Base-by-base conservation (phyloP, 2,888 invertebrate genomes). In the Aporophyla nigra region DNA sequence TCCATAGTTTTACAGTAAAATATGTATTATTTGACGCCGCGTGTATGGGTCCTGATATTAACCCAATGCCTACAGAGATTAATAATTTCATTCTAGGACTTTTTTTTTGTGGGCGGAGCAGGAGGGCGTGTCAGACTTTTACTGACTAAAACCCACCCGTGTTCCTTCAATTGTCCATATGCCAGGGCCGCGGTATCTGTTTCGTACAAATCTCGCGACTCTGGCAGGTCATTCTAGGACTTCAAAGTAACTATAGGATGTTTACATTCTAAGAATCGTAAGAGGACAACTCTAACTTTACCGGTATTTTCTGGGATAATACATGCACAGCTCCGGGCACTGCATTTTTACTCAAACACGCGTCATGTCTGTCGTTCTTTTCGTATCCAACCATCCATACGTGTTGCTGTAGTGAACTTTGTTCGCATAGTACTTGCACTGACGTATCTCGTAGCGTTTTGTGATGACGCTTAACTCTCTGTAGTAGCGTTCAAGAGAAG, bases 351-450 rank as follows among this genome's bases (percentile, higher is more conserved):
- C 12, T 63, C 40, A 73, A 80, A 80, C n/a, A 63, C 51, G 53
- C 46, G 21, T 59, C 58, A 58, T 21, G 53, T 9, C 49, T 74
- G 27, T 16, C 62, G 21, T 56, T 81, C 54, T 43, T 77, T 81
- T 77, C 53, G 56, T 27, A 74, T 14, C n/a, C 81, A 77, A 62
- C 80, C 81, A 77, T 62, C 61, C 61, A 74, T 19, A 59, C 33
- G 19, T 27, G 53, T 61, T 27, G n/a, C 27, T n/a, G 74, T 19
- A 61, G 46, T 61, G 80, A 78, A 51, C 40, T 73, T 49, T 80
- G 40, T 61, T 49, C 40, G 5, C 80, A 71, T 19, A 59, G 43
- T 51, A 59, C 40, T 80, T 62, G 9, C 19, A 80, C 43, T 81
- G 43, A 43, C 49, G 43, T 21, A 51, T 54, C 75, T 81, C 27